Percentiles rank a stretch among this genome's conserved stretches.
phyloP scores from a whole-genome alignment of 1,140 invertebrate genomes.

The Neodiprion virginianus region DNA sequence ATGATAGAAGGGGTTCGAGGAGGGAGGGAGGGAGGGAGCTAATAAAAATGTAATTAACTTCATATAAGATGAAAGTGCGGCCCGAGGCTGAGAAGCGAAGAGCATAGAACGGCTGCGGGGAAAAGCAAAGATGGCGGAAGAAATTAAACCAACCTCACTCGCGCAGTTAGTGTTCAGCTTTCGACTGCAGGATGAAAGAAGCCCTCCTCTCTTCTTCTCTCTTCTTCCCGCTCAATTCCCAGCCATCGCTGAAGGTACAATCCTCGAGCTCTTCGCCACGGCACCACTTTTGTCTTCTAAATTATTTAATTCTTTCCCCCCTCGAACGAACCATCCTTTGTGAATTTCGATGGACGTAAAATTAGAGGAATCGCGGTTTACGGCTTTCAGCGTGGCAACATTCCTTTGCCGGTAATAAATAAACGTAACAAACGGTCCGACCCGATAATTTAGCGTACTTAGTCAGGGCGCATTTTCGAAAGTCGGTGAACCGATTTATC shows the following conservation, averaged over 20 bases:
- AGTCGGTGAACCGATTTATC: too few relatives aligned
- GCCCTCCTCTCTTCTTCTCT: too few relatives aligned
- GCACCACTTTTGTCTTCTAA: background rate
- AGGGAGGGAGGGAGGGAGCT: conserved; percentile 34
- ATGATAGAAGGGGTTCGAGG: conserved; percentile 18
- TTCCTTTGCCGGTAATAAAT: too few relatives aligned
- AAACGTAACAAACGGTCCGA: too few relatives aligned
- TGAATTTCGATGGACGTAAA: too few relatives aligned
- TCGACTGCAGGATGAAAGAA: background rate
- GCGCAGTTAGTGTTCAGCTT: conserved; percentile 30
- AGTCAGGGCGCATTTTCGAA: too few relatives aligned
- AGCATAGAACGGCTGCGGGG: conserved; percentile 7
- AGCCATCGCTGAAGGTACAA: too few relatives aligned
- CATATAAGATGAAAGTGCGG: conserved; percentile 40
- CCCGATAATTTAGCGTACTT: too few relatives aligned
- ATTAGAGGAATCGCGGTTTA: background rate
- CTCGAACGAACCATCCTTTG: too few relatives aligned
- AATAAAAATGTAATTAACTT: conserved; percentile 48
- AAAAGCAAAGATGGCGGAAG: conserved; percentile 37
- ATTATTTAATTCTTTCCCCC: background rate
- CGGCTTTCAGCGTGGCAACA: background rate
- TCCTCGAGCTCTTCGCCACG: too few relatives aligned
- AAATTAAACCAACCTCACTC: conserved; percentile 36
- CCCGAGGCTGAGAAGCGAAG: background rate
- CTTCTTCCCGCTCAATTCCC: too few relatives aligned